A percentile compares a stretch with the other conserved stretches of the same genome.
These are phyloP conservation scores for Drosophila suboccidentalis DNA, from an alignment of 2,888 invertebrate genomes.

Conservation along the genomic window DNA sequence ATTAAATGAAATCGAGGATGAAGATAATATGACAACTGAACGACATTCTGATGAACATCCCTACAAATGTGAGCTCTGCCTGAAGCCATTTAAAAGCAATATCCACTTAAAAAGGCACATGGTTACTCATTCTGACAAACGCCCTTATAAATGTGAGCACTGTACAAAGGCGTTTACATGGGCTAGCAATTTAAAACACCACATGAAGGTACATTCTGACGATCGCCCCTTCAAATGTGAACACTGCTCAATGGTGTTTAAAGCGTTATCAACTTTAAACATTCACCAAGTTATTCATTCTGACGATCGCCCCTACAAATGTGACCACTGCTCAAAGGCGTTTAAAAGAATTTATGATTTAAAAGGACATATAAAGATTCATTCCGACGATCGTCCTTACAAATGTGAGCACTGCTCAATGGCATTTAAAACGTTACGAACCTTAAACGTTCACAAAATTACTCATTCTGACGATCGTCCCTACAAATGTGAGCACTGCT, in stretches of 20 bases:
- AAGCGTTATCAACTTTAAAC: not conserved
- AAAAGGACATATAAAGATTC: not conserved
- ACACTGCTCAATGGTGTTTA: not conserved
- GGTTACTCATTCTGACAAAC: not conserved
- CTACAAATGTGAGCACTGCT: not conserved
- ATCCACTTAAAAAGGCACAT: no score
- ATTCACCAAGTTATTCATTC: not conserved
- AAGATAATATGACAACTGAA: not conserved
- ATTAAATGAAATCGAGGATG: not conserved
- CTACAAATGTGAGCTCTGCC: not conserved
- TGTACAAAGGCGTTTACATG: not conserved
- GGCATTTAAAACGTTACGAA: not conserved
- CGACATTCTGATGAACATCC: not conserved
- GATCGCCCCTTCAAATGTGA: not conserved
- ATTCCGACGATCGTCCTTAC: not conserved
- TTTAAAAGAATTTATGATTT: not conserved
- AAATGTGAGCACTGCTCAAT: not conserved
- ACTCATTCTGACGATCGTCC: not conserved
- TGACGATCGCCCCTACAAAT: not conserved
- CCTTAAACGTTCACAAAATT: not conserved
- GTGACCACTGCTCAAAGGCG: not conserved
- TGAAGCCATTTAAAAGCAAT: no score
- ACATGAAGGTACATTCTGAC: not conserved
- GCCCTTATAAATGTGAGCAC: not conserved
- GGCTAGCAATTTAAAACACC: not conserved